Evolutionary conservation across 2,888 invertebrate species (phyloP), one percentile per base, ranked within the genome.

Genomic region (Lordiphosa fenestrarum): DNA sequence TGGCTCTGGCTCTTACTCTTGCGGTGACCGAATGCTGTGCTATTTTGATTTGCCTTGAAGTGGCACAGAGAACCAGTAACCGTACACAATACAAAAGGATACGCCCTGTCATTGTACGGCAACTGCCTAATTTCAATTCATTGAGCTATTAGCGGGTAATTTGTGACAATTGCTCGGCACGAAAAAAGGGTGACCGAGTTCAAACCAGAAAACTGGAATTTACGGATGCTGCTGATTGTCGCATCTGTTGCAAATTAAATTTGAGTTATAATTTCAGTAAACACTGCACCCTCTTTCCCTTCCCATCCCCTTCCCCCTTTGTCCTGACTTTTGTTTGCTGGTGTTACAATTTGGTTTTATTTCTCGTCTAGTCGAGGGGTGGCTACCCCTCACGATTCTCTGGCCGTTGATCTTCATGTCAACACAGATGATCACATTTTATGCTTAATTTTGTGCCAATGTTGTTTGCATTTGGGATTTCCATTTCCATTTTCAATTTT

Each of bases 401-500:
- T n/a, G 10, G 50, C 53, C 71, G 37, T 63, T 88, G 88, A 88
- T 88, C 89, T 86, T 82, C 86, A 73, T 88, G 88, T 88, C 88
- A 88, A 88, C 88, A 88, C 88, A 88, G 89, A 88, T 88, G 88
- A 88, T 88, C 88, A 88, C 87, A 88, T 88, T 88, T 88, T 86
- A 65, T 76, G 70, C 73, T 67, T 82, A 82, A 65, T 77, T 81
- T 81, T 65, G 30, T 56, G 15, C 54, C 36, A 36, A 42, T 64
- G 52, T 59, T 68, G 67, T 85, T 84, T 84, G 64, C 71, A 50
- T 77, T 75, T 73, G 61, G 66, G 82, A 73, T 84, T 78, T 64
- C 39, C 30, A 9, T 19, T 53, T 13, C 38, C 42, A 51, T 36
- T 12, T 41, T 23, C 42, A 51, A 30, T 12, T 41, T 23, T 33